Base-by-base conservation (phyloP, 1,140 invertebrate species). In the Panagrolaimus sp. region DNA sequence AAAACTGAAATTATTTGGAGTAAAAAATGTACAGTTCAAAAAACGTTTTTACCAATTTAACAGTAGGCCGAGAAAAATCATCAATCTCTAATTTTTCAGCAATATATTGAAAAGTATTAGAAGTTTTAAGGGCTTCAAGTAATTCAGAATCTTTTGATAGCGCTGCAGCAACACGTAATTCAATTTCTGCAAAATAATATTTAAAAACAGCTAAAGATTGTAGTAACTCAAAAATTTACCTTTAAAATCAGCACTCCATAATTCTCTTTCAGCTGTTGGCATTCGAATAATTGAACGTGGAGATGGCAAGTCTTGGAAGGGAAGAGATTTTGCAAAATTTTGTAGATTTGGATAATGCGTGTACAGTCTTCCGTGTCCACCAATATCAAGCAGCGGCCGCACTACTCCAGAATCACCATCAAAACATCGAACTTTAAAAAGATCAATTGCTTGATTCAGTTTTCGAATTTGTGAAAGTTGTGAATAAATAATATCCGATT, bases 311-410 rank as follows among this genome's bases (percentile, higher is more conserved):
- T 57, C 51, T 20, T 20, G 20, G 5, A 57, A 57, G 27, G 51
- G 51, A 57, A 57, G 51, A 25, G 51, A 57, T 25, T 57, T 57
- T 1, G 51, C 51, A 57, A 57, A 57, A 27, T 57, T 57, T 57
- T 57, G 51, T 57, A 57, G n/a, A 16, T 57, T 57, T 27, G 51
- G 51, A 5, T 20, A n/a, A 13, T 20, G 20, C 11, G 51, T 57
- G 20, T 57, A 57, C 51, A 57, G 8, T 57, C 51, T 20, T 25
- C 51, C 51, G 8, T 57, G 51, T 20, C 51, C 51, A 20, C 51
- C 51, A 20, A 25, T 25, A 27, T 20, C 20, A 5, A 57, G 20
- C n/a, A 25, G 20, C 4, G 51, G 51, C 9, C 20, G 27, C 1
- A 57, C 20, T 25, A 57, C 3, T 20, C 51, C 51, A 16, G 9